Evolutionary conservation across 2,888 invertebrate species (phyloP).

Genomic region (Rhagophthalmus giganteus): DNA sequence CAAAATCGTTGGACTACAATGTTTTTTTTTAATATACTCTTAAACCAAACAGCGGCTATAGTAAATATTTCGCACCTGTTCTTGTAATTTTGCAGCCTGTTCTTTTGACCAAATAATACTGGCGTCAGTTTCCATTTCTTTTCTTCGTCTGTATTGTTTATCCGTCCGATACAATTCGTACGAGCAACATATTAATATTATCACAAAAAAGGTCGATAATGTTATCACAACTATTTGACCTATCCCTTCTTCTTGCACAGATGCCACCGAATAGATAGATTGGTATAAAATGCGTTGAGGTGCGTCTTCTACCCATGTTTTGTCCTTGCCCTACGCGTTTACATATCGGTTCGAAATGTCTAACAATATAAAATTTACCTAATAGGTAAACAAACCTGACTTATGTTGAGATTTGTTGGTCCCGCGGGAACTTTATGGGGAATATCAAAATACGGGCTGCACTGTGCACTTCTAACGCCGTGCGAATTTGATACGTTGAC

Average conservation of each 20-base stretch:
- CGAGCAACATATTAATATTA: conserved; percentile 67
- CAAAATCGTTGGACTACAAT: conserved; percentile 23
- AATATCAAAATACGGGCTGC: conserved; percentile 76
- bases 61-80: too few species aligned
- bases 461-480: conserved; percentile 84
- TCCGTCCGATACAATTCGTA: conserved; percentile 79
- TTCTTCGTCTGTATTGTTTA: conserved; percentile 70
- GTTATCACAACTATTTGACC: conserved; percentile 78
- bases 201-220: conserved; percentile 72
- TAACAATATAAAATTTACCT: too few species aligned
- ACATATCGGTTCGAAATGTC: too few species aligned
- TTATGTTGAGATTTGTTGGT: conserved; percentile 62
- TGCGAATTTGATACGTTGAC: conserved; percentile 86
- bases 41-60: too few species aligned
- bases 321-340: conserved; percentile 74
- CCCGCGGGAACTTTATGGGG: conserved; percentile 62
- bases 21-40: too few species aligned
- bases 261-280: conserved; percentile 72
- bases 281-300: conserved; percentile 76
- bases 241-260: conserved; percentile 77
- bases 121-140: conserved; percentile 77
- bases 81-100: conserved; percentile 64
- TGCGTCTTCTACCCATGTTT: conserved; percentile 83
- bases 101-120: conserved; percentile 74
- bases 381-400: conserved; percentile 55